These are phyloP conservation scores for Stramonita haemastoma DNA, from an alignment of 2,888 invertebrate genomes.

Conservation along the genomic window DNA sequence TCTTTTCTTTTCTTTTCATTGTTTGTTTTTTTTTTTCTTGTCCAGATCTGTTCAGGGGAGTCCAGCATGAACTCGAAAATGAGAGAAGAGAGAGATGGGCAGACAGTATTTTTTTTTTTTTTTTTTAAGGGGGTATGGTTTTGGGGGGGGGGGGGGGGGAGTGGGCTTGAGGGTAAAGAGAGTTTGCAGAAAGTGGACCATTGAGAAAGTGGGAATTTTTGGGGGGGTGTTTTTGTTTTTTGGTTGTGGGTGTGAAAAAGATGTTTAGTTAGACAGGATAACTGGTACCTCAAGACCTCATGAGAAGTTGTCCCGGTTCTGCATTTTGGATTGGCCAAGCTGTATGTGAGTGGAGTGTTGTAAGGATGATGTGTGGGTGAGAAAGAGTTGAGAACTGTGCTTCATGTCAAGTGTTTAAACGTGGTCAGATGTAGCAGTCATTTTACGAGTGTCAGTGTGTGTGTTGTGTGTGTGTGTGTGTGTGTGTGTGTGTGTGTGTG, in stretches of 20 bases:
- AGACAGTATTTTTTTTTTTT: not conserved
- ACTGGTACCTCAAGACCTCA: not conserved
- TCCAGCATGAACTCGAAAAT: not conserved
- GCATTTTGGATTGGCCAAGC: not conserved
- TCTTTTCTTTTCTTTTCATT: no score
- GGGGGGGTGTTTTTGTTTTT: not conserved
- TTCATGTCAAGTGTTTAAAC: no score
- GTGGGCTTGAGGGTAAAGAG: no score
- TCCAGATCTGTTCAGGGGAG: not conserved
- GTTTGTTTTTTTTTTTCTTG: not conserved
- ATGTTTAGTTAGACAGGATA: not conserved
- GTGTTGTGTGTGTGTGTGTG: not conserved
- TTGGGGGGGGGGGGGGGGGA: not conserved
- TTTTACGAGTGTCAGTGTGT: not conserved
- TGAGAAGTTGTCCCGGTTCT: not conserved
- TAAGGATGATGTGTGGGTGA: not conserved
- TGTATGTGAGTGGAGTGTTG: not conserved
- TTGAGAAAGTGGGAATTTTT: not conserved
- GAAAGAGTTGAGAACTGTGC: no score
- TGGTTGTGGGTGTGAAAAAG: slow-evolving; percentile 17
- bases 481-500: no score
- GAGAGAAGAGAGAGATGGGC: slow-evolving; percentile 31
- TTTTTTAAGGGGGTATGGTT: not conserved
- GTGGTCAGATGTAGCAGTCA: no score
- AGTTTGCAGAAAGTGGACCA: not conserved